Percentiles rank a stretch among this genome's conserved stretches.
Conservation (phyloP, 2,113 vertebrate genomes). For the Okapia johnstoni region DNA sequence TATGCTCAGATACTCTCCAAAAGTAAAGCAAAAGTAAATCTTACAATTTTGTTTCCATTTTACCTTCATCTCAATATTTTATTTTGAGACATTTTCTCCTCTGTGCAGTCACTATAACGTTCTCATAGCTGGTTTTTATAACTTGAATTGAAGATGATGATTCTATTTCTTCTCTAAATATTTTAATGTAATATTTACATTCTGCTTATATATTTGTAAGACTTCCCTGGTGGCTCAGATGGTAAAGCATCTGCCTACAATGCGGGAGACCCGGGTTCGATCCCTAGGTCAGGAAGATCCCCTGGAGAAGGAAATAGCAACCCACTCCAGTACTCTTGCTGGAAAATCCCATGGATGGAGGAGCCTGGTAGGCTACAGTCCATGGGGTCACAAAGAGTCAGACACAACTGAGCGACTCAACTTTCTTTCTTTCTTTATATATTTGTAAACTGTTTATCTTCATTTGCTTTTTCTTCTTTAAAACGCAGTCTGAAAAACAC, state of each 20-base stretch:
- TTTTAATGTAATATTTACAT: slow-evolving; percentile 57
- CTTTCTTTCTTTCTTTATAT: background rate
- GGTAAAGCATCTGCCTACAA: background rate
- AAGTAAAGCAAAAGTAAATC: slow-evolving; percentile 48
- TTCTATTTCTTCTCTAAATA: slow-evolving; percentile 61
- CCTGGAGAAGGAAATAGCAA: background rate
- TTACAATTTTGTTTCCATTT: slow-evolving; percentile 38
- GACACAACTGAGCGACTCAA: rapidly evolving
- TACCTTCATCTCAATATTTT: background rate
- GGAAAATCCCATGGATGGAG: background rate
- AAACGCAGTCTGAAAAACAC: background rate
- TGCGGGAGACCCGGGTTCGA: rapidly evolving
- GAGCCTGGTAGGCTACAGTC: background rate
- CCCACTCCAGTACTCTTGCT: background rate
- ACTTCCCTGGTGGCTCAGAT: background rate
- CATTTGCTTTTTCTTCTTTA: slow-evolving; percentile 43
- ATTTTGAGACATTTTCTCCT: slow-evolving; percentile 6
- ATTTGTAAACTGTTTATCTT: slow-evolving; percentile 37
- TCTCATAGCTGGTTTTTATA: slow-evolving; percentile 45
- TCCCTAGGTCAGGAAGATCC: background rate
- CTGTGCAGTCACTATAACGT: background rate
- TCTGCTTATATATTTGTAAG: background rate
- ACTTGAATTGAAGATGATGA: slow-evolving; percentile 53
- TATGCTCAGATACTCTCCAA: slow-evolving; percentile 22
- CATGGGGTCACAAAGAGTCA: background rate